phyloP scores from a whole-genome alignment of 2,888 invertebrate species.

The Nephrocerus scutellatus region DNA sequence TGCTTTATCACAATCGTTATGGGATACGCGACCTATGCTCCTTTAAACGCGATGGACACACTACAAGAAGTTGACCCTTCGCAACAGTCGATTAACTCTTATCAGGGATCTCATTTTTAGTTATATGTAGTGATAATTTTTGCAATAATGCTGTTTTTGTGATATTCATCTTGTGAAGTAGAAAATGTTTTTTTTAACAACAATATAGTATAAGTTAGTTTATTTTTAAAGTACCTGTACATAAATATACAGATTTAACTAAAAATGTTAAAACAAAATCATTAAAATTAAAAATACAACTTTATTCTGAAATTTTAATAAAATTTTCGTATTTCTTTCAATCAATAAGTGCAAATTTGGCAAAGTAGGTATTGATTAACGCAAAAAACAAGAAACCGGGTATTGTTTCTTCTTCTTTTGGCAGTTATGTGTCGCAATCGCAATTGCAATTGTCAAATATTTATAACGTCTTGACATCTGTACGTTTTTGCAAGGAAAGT shows the following conservation, averaged over 20 bases:
- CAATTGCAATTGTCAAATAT: too few species aligned
- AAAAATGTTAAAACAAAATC: not conserved
- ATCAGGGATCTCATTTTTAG: slow-evolving; percentile 28
- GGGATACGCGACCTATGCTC: slow-evolving; percentile 19
- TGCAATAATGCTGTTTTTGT: slow-evolving; percentile 21
- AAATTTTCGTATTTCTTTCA: not conserved
- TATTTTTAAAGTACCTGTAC: not conserved
- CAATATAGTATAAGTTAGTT: not conserved
- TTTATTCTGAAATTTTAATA: not conserved
- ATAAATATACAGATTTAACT: not conserved
- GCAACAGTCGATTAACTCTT: not conserved
- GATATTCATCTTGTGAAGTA: slow-evolving; percentile 23
- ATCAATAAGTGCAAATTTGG: not conserved
- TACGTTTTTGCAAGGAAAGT: too few species aligned
- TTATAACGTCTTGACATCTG: too few species aligned
- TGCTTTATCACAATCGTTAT: slow-evolving; percentile 21
- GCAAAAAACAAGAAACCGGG: too few species aligned
- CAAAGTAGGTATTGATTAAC: too few species aligned
- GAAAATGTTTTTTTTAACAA: slow-evolving; percentile 8
- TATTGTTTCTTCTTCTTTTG: too few species aligned
- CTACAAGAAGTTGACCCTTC: not conserved
- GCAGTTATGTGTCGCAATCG: too few species aligned
- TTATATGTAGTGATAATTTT: slow-evolving; percentile 16
- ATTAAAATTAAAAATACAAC: not conserved
- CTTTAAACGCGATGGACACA: slow-evolving; percentile 7